phyloP scores from a whole-genome alignment of 2,888 invertebrate species.

The Macaria notata region DNA sequence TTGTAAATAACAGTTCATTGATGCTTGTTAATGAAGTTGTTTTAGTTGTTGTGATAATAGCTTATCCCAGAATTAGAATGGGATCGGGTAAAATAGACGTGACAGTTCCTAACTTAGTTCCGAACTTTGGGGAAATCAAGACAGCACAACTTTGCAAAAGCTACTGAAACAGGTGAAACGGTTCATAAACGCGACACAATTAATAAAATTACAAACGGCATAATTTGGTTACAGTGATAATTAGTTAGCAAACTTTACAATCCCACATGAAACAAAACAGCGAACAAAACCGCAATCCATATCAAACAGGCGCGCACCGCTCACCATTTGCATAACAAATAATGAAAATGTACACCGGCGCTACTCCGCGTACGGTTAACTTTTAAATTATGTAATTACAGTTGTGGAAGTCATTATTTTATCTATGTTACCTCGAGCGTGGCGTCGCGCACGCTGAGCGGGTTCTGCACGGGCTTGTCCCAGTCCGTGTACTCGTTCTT shows the following conservation, averaged over 20 bases:
- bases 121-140: background rate
- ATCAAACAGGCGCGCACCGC: slow-evolving; percentile 27
- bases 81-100: background rate
- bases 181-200: background rate
- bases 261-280: slow-evolving; percentile 28
- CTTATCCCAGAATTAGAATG: background rate
- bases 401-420: slow-evolving; percentile 28
- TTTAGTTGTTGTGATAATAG: too few relatives aligned
- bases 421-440: slow-evolving; percentile 84
- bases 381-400: slow-evolving; percentile 35
- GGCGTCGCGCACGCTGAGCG: slow-evolving; percentile 92
- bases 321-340: slow-evolving; percentile 36
- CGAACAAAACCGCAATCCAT: slow-evolving; percentile 31
- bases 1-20: too few relatives aligned
- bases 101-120: background rate
- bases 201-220: background rate
- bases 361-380: slow-evolving; percentile 29
- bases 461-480: slow-evolving; percentile 94
- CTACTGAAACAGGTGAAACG: background rate
- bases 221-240: slow-evolving; percentile 7
- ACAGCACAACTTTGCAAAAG: background rate
- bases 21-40: too few relatives aligned
- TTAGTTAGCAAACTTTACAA: slow-evolving; percentile 16
- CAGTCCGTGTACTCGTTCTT: slow-evolving; percentile 98
- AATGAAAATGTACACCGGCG: slow-evolving; percentile 29